Conservation (phyloP, 2,888 invertebrate genomes). For the Caenorhabditis becei region DNA sequence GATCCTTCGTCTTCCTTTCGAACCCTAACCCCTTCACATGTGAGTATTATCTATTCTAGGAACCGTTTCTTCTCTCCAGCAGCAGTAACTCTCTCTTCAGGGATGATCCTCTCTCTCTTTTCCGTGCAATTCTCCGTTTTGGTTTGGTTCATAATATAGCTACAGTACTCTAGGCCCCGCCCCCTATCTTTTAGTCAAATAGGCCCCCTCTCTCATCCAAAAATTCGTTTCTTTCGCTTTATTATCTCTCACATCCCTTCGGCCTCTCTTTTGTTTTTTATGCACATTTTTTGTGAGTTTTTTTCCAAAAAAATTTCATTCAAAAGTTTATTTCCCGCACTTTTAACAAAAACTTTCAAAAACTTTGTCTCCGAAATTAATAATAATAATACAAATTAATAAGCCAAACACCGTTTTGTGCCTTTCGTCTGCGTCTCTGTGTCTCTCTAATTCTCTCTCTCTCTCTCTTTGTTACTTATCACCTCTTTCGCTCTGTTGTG, state of each 20-base stretch:
- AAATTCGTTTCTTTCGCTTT: slow-evolving; percentile 55
- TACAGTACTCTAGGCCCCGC: slow-evolving; percentile 14
- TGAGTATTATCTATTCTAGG: slow-evolving; percentile 53
- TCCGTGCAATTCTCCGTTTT: slow-evolving; percentile 35
- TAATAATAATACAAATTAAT: slow-evolving; percentile 10
- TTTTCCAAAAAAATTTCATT: slow-evolving; percentile 17
- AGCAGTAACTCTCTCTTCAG: slow-evolving; percentile 29
- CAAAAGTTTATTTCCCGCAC: no score
- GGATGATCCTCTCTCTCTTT: slow-evolving; percentile 24
- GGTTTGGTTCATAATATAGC: slow-evolving; percentile 24
- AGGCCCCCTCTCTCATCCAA: slow-evolving; percentile 28
- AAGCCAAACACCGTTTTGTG: not conserved
- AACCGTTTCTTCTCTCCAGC: slow-evolving; percentile 22
- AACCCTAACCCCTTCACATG: slow-evolving; percentile 6
- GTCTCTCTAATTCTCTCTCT: slow-evolving; percentile 17
- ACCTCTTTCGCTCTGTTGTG: slow-evolving; percentile 28
- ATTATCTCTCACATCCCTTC: slow-evolving; percentile 32
- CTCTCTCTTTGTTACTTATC: slow-evolving; percentile 29
- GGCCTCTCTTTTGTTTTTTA: slow-evolving; percentile 31
- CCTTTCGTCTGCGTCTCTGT: slow-evolving; percentile 24
- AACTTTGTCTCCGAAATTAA: not conserved
- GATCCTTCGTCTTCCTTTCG: slow-evolving; percentile 18
- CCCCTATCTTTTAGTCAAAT: slow-evolving; percentile 15
- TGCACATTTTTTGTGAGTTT: slow-evolving; percentile 30
- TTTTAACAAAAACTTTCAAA: not conserved